These are phyloP conservation scores for Lasioglossum malachurum DNA, from an alignment of 2,888 invertebrate genomes.

Conservation along the genomic window DNA sequence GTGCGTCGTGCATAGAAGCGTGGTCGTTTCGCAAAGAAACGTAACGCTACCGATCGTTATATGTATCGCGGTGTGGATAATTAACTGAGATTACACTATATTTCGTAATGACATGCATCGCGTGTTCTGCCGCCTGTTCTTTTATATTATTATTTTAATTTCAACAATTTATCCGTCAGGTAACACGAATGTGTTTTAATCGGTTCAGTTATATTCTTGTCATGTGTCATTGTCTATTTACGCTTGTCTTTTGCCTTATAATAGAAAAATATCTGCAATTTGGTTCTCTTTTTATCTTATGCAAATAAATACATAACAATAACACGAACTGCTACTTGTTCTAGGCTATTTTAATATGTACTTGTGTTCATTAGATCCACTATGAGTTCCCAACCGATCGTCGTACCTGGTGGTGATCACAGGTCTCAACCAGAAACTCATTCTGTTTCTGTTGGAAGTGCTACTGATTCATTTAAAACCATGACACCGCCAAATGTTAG, in stretches of 20 bases:
- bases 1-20: neutral
- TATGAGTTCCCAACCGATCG: constrained; percentile 83
- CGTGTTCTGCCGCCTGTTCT: neutral
- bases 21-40: constrained; percentile 18
- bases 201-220: neutral
- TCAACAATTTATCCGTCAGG: neutral
- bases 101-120: constrained; percentile 28
- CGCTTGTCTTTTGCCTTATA: neutral
- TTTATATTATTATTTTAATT: constrained; percentile 11
- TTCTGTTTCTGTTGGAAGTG: constrained; percentile 76
- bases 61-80: neutral
- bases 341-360: neutral
- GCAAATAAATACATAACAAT: neutral
- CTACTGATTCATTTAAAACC: constrained; percentile 77
- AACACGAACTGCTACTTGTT: neutral
- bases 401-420: constrained; percentile 81
- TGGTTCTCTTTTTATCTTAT: neutral
- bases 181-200: neutral
- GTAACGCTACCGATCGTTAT: neutral
- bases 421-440: constrained; percentile 76
- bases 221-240: neutral
- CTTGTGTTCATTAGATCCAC: constrained; percentile 37
- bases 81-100: constrained; percentile 40
- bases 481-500: constrained; percentile 81
- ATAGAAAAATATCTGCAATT: neutral